Base-by-base conservation (phyloP, 2,797 vertebrate species). In the Hypotaenidia okinawae region DNA sequence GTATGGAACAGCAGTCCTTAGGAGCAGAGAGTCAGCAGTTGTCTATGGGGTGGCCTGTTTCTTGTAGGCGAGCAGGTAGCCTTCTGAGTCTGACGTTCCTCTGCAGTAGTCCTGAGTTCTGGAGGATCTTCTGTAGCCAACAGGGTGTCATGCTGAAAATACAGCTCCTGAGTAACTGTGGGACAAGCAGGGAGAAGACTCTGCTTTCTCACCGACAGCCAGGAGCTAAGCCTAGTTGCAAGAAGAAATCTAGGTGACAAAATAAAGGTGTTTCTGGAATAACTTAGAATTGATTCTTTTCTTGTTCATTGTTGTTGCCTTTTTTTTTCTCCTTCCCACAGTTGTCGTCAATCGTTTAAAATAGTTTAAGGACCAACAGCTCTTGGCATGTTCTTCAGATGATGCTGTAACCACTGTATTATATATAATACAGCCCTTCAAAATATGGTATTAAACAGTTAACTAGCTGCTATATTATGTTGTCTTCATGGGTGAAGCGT, bases 171-270 rank as follows among this genome's bases (percentile, higher is more conserved):
- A 84, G 63, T 88, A 73, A 75, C 74, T 76, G 35, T 73, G 81
- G 75, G 70, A 67, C 78, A 57, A 78, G 77, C 74, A 76, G 84
- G 88, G 35, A 95, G 43, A 33, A 85, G 80, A 94, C 63, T 97
- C 86, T 90, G 57, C 67, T 81, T 61, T 30, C 59, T 87, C 77
- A 90, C 86, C 70, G 59, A 73, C 4, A 4, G 81, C 9, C 27
- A 28, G 59, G 57, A 89, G 70, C 92, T 94, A 87, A 94, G 93
- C 84, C 61, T 49, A 51, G 77, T 41, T 83, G 61, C 55, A 83
- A 18, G 72, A 87, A 84, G 89, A 95, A 83, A 28, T 68, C 84
- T 30, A 81, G 76, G 93, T 92, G 91, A 58, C 5, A 14, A 63
- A 41, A 59, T 58, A 81, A 90, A 91, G 86, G 55, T 82, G 59